Evolutionary conservation across 1,140 invertebrate genomes (phyloP).

Genomic region (Drosophila simulans): DNA sequence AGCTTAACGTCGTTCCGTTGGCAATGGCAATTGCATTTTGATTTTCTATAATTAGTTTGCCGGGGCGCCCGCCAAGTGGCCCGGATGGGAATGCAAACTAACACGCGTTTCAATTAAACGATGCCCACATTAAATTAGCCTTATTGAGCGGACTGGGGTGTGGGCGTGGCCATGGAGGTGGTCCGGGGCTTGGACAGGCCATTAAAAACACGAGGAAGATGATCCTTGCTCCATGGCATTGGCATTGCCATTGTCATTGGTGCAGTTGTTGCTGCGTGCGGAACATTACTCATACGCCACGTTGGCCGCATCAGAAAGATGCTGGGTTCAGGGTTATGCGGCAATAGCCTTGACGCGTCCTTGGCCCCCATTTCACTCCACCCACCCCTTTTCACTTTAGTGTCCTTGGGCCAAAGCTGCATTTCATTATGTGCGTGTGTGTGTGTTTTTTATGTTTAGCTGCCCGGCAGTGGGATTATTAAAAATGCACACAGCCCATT

Average conservation of each 20-base stretch:
- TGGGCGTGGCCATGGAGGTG: background rate
- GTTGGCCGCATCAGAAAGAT: constrained; percentile 2
- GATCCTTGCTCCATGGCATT: constrained; percentile 14
- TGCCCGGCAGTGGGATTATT: constrained; percentile 41
- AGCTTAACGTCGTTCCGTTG: constrained; percentile 15
- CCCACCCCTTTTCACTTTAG: background rate
- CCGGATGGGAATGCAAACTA: constrained; percentile 27
- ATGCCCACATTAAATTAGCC: constrained; percentile 60
- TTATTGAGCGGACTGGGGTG: constrained; percentile 43
- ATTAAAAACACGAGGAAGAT: constrained; percentile 43
- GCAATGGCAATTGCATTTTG: constrained; percentile 50
- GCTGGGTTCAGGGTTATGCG: background rate
- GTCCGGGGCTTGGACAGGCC: constrained; percentile 19
- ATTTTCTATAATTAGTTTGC: constrained; percentile 47
- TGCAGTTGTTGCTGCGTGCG: constrained; percentile 48
- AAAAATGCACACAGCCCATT: constrained; percentile 44
- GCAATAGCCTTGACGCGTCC: constrained; percentile 19
- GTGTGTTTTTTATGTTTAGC: constrained; percentile 25
- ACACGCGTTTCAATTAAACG: constrained; percentile 63
- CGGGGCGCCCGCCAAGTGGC: constrained; percentile 30
- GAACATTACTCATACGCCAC: constrained; percentile 60
- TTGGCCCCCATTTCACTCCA: constrained; percentile 34
- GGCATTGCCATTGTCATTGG: constrained; percentile 31
- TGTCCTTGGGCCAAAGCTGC: constrained; percentile 44
- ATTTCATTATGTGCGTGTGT: constrained; percentile 43